These are phyloP conservation scores for Bubo blakistoni DNA, from an alignment of 2,113 vertebrate genomes.

Conservation along the genomic window DNA sequence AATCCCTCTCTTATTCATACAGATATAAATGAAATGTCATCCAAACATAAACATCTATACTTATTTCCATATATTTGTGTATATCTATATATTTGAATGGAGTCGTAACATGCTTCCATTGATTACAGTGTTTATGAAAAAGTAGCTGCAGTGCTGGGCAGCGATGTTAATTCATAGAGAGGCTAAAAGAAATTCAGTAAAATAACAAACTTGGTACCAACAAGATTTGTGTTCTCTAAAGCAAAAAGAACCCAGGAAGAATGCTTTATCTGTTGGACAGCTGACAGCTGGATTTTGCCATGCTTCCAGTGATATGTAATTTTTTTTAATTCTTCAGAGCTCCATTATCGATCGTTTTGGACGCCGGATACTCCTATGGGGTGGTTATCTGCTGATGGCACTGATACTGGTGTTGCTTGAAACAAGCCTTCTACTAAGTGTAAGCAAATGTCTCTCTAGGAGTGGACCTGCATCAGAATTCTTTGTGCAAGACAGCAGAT, in stretches of 20 bases:
- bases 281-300: not conserved
- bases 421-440: constrained; percentile 70
- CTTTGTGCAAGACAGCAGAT: not conserved
- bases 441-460: constrained; percentile 17
- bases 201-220: not conserved
- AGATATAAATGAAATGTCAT: not conserved
- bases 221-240: not conserved
- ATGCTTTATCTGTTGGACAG: not conserved
- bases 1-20: not conserved
- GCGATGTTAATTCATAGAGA: not conserved
- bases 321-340: constrained; percentile 59
- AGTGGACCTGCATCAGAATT: not conserved
- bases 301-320: not conserved
- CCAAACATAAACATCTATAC: not conserved
- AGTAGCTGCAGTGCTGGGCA: not conserved
- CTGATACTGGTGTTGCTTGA: constrained; percentile 69
- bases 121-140: not conserved
- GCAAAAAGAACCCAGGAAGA: not conserved
- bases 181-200: not conserved
- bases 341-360: constrained; percentile 73
- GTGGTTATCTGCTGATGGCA: constrained; percentile 79
- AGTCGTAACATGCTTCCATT: not conserved
- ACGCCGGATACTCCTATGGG: constrained; percentile 74
- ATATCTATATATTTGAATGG: not conserved
- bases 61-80: not conserved